Conservation (phyloP, 1,140 invertebrate genomes). For the Pissodes strobi region DNA sequence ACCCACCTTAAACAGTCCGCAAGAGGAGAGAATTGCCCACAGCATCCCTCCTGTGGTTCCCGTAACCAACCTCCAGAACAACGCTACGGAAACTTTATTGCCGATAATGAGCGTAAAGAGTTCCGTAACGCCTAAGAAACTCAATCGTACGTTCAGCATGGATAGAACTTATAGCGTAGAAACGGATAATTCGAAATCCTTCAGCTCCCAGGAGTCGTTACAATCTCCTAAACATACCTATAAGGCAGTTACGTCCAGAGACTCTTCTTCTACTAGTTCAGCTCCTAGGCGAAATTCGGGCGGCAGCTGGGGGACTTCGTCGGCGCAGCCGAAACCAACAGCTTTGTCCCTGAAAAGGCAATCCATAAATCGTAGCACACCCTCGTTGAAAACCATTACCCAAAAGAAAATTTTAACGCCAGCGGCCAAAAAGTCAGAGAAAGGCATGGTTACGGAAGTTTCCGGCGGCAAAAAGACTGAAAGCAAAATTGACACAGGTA, state of each 20-base stretch:
- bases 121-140: constrained; percentile 26
- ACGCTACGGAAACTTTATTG: constrained; percentile 37
- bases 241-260: not conserved
- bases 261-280: constrained; percentile 13
- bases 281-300: constrained; percentile 11
- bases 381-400: constrained; percentile 25
- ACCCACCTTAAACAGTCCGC: not conserved
- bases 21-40: not conserved
- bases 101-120: constrained; percentile 49
- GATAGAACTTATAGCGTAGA: constrained; percentile 37
- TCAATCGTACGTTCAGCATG: constrained; percentile 44
- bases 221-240: constrained; percentile 25
- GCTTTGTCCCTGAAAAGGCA: constrained; percentile 33
- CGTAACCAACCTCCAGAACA: not conserved
- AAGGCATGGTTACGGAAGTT: constrained; percentile 24
- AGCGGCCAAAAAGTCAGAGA: constrained; percentile 7
- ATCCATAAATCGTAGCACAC: constrained; percentile 34
- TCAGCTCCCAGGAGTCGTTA: constrained; percentile 45
- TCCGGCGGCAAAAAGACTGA: constrained; percentile 27
- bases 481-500: constrained; percentile 40
- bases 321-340: constrained; percentile 28
- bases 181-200: constrained; percentile 21
- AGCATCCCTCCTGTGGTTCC: not conserved
- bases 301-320: not conserved
- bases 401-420: constrained; percentile 21